These are phyloP conservation scores for Carollia perspicillata DNA, from an alignment of 2,113 vertebrate genomes.

Conservation along the genomic window DNA sequence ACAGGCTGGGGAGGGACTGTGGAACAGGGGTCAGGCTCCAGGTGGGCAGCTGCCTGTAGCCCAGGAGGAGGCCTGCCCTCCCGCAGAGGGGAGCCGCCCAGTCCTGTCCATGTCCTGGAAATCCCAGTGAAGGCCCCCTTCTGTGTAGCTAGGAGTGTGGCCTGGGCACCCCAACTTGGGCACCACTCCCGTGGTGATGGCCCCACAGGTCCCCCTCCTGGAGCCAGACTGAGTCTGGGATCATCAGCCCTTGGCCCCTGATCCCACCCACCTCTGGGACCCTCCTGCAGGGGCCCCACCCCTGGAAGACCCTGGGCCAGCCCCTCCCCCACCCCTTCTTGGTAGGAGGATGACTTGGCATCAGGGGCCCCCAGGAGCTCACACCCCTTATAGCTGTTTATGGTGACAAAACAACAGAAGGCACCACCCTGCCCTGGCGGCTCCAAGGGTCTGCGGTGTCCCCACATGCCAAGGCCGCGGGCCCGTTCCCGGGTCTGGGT, in stretches of 20 bases:
- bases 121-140: not conserved
- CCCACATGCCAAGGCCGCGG: too few relatives aligned
- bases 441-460: too few relatives aligned
- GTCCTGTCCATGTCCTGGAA: not conserved
- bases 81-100: not conserved
- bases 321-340: fast-evolving
- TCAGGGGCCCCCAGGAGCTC: not conserved
- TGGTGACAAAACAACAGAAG: not conserved
- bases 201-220: not conserved
- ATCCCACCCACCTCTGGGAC: not conserved
- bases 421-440: too few relatives aligned
- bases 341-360: not conserved
- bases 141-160: not conserved
- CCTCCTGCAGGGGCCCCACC: not conserved
- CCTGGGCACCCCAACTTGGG: too few relatives aligned
- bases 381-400: not conserved
- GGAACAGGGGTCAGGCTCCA: too few relatives aligned
- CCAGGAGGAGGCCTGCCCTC: too few relatives aligned
- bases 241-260: too few relatives aligned
- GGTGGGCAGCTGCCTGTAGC: not conserved
- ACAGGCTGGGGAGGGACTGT: not conserved
- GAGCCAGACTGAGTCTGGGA: not conserved
- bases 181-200: not conserved
- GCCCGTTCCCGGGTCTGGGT: too few relatives aligned
- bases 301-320: not conserved